Percentiles rank a stretch among this genome's conserved stretches.
phyloP scores from a whole-genome alignment of 1,140 invertebrate species.

The Manduca sexta region DNA sequence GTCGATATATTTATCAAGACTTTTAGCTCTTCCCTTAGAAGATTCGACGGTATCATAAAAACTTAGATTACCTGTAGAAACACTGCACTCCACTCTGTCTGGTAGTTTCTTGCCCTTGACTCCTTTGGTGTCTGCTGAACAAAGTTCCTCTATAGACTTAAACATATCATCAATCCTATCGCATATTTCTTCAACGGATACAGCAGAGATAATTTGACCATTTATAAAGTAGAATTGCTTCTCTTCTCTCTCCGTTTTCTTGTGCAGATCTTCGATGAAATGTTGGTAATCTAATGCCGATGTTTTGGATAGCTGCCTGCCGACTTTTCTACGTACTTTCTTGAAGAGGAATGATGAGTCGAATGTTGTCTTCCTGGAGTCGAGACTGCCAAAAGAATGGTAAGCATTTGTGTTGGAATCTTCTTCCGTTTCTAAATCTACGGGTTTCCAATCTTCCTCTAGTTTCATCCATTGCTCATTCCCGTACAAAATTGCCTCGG shows the following conservation, averaged over 20 bases:
- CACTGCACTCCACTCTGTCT: conserved; percentile 46
- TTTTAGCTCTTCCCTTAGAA: conserved; percentile 17
- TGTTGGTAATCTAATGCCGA: conserved; percentile 37
- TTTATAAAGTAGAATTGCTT: conserved; percentile 40
- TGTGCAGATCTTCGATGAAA: conserved; percentile 36
- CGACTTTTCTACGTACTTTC: conserved; percentile 38
- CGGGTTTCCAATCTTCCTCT: conserved; percentile 49
- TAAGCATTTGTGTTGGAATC: conserved; percentile 25
- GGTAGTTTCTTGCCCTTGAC: conserved; percentile 27
- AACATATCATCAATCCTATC: conserved; percentile 54
- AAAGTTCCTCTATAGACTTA: conserved; percentile 51
- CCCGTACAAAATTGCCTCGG: conserved; percentile 42
- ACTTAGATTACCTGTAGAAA: conserved; percentile 40
- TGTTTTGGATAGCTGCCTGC: conserved; percentile 30
- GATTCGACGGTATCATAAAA: conserved; percentile 45
- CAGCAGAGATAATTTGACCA: conserved; percentile 46
- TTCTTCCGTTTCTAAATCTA: conserved; percentile 55
- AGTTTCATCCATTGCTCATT: conserved; percentile 57
- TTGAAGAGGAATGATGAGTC: conserved; percentile 50
- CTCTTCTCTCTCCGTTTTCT: conserved; percentile 1
- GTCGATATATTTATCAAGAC: conserved; percentile 44
- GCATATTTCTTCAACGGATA: conserved; percentile 53
- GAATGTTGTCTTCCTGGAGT: conserved; percentile 42
- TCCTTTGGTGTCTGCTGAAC: conserved; percentile 33
- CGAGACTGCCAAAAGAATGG: conserved; percentile 31